Conservation (phyloP, 2,888 invertebrate genomes). For the Amiota communis region DNA sequence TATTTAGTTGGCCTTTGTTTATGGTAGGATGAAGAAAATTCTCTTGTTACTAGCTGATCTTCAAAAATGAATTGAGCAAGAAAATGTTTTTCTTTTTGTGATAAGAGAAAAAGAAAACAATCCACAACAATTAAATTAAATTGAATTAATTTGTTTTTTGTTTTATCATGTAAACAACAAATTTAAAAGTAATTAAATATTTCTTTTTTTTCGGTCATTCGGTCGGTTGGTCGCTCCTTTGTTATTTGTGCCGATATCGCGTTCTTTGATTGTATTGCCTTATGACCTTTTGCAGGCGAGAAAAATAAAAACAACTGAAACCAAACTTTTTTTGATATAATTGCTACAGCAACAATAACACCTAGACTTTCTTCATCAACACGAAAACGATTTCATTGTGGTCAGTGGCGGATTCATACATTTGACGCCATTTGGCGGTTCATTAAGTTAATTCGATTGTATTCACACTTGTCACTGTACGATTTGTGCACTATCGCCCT, state of each 20-base stretch:
- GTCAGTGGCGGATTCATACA: too few relatives aligned
- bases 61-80: background rate
- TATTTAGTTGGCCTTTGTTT: background rate
- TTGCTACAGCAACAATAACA: too few relatives aligned
- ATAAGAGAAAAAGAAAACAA: background rate
- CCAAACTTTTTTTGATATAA: too few relatives aligned
- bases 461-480: too few relatives aligned
- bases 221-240: background rate
- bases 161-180: constrained; percentile 16
- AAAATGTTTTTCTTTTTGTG: background rate
- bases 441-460: too few relatives aligned
- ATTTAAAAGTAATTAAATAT: constrained; percentile 20
- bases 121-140: constrained; percentile 13
- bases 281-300: too few relatives aligned
- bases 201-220: background rate
- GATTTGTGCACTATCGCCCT: too few relatives aligned
- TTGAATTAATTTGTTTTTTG: constrained; percentile 16
- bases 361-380: too few relatives aligned
- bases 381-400: too few relatives aligned
- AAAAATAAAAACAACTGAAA: too few relatives aligned
- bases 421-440: too few relatives aligned
- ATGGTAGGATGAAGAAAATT: too few relatives aligned
- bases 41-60: background rate
- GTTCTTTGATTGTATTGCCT: background rate
- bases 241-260: background rate